Percentiles rank a stretch among this genome's conserved stretches.
phyloP scores from a whole-genome alignment of 2,888 invertebrate genomes.

The Balanococcus diminutus region DNA sequence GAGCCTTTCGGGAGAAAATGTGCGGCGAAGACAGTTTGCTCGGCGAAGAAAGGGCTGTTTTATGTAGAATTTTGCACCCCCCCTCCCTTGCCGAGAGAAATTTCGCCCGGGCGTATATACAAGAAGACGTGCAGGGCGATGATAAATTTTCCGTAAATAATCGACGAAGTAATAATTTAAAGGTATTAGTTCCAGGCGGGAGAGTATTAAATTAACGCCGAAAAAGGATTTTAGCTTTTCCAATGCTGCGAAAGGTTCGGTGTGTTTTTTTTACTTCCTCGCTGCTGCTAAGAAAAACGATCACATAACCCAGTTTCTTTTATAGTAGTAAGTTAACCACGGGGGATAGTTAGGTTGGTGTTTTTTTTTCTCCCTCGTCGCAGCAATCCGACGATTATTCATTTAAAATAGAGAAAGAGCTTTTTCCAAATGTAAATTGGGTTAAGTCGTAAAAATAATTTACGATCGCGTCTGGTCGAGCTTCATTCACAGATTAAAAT shows the following conservation, averaged over 20 bases:
- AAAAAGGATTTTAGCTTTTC: constrained; percentile 44
- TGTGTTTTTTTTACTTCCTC: not conserved
- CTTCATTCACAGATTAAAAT: constrained; percentile 30
- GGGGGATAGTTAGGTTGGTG: too few species aligned
- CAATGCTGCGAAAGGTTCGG: constrained; percentile 15
- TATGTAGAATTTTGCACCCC: constrained; percentile 13
- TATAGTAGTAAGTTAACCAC: not conserved
- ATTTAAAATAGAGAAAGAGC: not conserved
- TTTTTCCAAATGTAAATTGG: constrained; percentile 34
- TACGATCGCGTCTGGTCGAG: constrained; percentile 7
- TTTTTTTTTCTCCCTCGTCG: not conserved
- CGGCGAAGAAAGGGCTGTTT: constrained; percentile 45
- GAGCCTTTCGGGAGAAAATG: constrained; percentile 38
- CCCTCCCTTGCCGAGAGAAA: not conserved
- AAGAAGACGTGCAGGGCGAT: not conserved
- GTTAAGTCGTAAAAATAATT: constrained; percentile 45
- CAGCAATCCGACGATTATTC: not conserved
- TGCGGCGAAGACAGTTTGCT: constrained; percentile 48
- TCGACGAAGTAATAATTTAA: constrained; percentile 52
- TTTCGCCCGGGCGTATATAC: not conserved
- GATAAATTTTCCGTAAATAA: constrained; percentile 50
- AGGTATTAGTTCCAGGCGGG: constrained; percentile 43
- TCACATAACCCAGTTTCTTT: constrained; percentile 46
- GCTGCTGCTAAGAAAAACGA: constrained; percentile 9
- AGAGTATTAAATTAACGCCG: constrained; percentile 46